Base-by-base conservation (phyloP, 2,888 invertebrate genomes). In the Hypena proboscidalis region DNA sequence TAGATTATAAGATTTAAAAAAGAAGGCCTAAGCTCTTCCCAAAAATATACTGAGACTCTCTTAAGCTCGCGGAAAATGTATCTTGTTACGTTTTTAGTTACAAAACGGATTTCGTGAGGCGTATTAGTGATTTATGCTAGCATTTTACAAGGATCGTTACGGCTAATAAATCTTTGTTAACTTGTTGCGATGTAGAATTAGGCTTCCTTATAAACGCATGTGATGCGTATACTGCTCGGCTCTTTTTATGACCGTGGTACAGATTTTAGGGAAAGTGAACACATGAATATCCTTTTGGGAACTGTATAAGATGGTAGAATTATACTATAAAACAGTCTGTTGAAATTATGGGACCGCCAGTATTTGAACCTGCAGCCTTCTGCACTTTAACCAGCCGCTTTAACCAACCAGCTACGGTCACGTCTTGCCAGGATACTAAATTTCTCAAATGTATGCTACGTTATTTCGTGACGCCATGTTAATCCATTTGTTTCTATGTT, bases 161-260 rank as follows among this genome's bases (percentile, higher is more conserved):
- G 78, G 74, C 69, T 76, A 77, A 83, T 85, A 85, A 85, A 85
- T 85, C 83, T 78, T 67, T 50, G 73, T 80, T 83, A 82, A 84
- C 85, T 84, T 84, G 83, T 83, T 83, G 82, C 80, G 71, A 74
- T 55, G 66, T 63, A 55, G 74, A 74, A 79, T 79, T 79, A 82
- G 75, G 71, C 63, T 67, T 68, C 58, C 55, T 61, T 60, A 60
- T 53, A 56, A 70, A 72, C 62, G 67, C 62, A 61, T 58, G 67
- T 69, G 62, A 61, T 58, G 52, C 56, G 51, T 40, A 51, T 42
- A 47, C 49, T 52, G 53, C 55, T 47, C 40, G 17, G 34, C 34
- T 31, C 41, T 41, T 41, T 39, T 67, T 55, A 58, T 60, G 60
- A 41, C 42, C 30, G 32, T 32, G 36, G 30, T 37, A 11, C 22